Conservation (phyloP, 2,888 invertebrate genomes). For the Protophormia terraenovae region DNA sequence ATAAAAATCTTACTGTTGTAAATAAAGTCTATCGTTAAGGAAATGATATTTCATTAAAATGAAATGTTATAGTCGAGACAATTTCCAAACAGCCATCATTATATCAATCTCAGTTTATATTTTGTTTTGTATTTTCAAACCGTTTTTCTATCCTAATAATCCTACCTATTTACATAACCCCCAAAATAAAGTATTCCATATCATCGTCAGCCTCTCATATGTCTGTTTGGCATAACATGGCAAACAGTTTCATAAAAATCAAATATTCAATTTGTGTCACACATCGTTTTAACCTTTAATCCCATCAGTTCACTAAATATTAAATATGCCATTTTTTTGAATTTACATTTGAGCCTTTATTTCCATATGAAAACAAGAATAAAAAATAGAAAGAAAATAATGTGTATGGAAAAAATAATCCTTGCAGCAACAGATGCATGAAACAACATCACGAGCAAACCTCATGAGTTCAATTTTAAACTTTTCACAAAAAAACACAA, state of each 20-base stretch:
- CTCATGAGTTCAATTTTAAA: conserved; percentile 72
- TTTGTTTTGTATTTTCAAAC: conserved; percentile 19
- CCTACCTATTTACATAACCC: conserved; percentile 51
- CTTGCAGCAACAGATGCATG: conserved; percentile 76
- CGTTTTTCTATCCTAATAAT: conserved; percentile 31
- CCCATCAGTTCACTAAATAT: conserved; percentile 67
- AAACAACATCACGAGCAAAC: conserved; percentile 75
- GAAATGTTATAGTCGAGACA: conserved; percentile 47
- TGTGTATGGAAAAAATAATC: conserved; percentile 27
- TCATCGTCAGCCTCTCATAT: neutral
- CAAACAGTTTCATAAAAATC: conserved; percentile 67
- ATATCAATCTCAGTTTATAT: conserved; percentile 43
- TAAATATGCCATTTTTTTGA: conserved; percentile 52
- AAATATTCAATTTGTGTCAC: conserved; percentile 77
- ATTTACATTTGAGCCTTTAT: conserved; percentile 43
- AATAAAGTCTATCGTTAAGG: conserved; percentile 6
- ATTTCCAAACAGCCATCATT: conserved; percentile 37
- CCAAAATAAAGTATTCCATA: conserved; percentile 3
- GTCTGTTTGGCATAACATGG: neutral
- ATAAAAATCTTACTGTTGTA: conserved; percentile 3
- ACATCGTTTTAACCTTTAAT: conserved; percentile 73
- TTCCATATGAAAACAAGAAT: conserved; percentile 43
- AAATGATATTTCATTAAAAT: conserved; percentile 41
- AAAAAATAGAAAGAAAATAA: too few relatives aligned
- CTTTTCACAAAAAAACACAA: conserved; percentile 35